phyloP scores from a whole-genome alignment of 2,797 vertebrate species.

The Enteromius radiatus region DNA sequence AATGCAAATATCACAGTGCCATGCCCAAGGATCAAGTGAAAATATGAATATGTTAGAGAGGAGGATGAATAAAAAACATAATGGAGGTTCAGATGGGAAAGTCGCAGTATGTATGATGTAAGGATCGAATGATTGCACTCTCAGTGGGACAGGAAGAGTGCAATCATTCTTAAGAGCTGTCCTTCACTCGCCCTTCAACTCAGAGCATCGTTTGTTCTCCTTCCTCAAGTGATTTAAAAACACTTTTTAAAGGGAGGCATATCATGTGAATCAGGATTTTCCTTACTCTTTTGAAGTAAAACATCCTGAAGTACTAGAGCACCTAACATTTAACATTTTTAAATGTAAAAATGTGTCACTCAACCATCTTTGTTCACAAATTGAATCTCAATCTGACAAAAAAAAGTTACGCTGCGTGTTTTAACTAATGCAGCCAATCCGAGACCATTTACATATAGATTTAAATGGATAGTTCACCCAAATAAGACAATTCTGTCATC shows the following conservation, averaged over 20 bases:
- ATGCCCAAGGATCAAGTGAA: background rate
- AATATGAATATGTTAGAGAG: slow-evolving; percentile 6
- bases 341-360: background rate
- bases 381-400: background rate
- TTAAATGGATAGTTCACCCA: background rate
- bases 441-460: background rate
- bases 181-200: slow-evolving; percentile 77
- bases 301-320: background rate
- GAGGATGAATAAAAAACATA: background rate
- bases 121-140: slow-evolving; percentile 40
- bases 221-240: slow-evolving; percentile 40
- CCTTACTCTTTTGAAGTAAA: slow-evolving; percentile 8
- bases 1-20: background rate
- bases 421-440: background rate
- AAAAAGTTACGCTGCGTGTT: background rate
- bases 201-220: slow-evolving; percentile 43
- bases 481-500: background rate
- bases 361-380: background rate
- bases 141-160: slow-evolving; percentile 29
- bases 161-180: slow-evolving; percentile 46
- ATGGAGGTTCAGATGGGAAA: background rate
- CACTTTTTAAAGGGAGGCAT: background rate
- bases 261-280: slow-evolving; percentile 10
- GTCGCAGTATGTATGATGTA: slow-evolving; percentile 16
- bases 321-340: background rate